Base-by-base conservation (phyloP, 2,888 invertebrate genomes). In the Acrobasis repandana region DNA sequence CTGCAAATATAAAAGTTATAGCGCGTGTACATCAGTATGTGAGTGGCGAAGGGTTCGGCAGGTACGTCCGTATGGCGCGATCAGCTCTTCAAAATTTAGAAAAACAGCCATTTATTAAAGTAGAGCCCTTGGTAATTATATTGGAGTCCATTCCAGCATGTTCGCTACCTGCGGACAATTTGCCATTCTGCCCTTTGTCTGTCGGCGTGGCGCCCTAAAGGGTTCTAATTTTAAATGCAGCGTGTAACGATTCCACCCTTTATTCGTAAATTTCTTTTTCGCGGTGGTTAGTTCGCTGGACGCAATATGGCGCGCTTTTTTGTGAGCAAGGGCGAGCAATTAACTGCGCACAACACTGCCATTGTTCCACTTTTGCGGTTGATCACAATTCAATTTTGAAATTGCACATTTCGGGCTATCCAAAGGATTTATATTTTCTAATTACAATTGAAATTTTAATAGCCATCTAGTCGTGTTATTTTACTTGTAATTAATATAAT, bases 181-280 rank as follows among this genome's bases (percentile, higher is more conserved):
- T 88, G 91, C 88, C 88, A 91, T 89, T 90, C 84, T 88, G 82
- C 82, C 80, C 86, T 86, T 92, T 92, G 91, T 92, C 86, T 90
- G 91, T 79, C 90, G 88, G 91, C 85, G 90, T 90, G 92, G 92
- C 91, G 91, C 91, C 91, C 92, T 85, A 92, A 92, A 92, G 92
- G 92, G 92, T 90, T 92, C 84, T 86, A 90, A 92, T 91, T 91
- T 85, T 88, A 90, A 92, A 92, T 90, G 88, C 85, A 82, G 77
- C 91, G 88, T 92, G 88, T 92, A 92, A 92, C 90, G 85, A 91
- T 90, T 85, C 76, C 71, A 74, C 80, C 86, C 81, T 88, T 91
- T 88, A 89, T 91, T 86, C 79, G 82, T 84, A 85, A 91, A 88
- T 89, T 90, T 90, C 89, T 90, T 81, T 91, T 90, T 90, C 86